Base-by-base conservation (phyloP, 2,888 invertebrate species). In the Caenorhabditis sp. region DNA sequence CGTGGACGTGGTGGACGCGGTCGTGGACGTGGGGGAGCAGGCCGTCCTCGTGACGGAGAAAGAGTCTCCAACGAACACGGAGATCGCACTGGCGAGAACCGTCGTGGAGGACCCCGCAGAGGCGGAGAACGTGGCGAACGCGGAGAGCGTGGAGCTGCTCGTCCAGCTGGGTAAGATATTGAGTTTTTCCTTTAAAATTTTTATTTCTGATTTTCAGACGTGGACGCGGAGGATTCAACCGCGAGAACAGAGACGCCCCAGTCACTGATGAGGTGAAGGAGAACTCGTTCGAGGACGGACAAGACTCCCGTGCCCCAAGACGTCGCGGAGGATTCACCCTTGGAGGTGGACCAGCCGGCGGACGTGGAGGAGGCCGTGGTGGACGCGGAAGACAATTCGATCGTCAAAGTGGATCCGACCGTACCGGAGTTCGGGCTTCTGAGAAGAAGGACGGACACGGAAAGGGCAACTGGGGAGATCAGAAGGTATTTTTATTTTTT, bases 361-460 rank as follows among this genome's bases (percentile, higher is more conserved):
- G 70, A 40, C 71, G 83, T 58, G 82, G 85, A 37, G 80, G 83
- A 40, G 80, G 72, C 22, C 69, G 85, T 53, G 84, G 82, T 53
- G 85, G 85, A 37, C 85, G 88, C 62, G 84, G 85, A 68, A 81
- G 86, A 44, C 85, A 79, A 65, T 86, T 81, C 82, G 90, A 91
- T 70, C 90, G 91, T 61, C 85, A 85, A 53, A 87, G 88, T 80
- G 91, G 91, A 37, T 87, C 88, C 20, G 89, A 90, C 80, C 84
- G 87, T 58, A 86, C 89, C 50, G 89, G 90, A 47, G 90, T 89
- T 35, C 87, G 88, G 51, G 28, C 87, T 35, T 74, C 79, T 20
- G 88, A 88, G 24, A 87, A 88, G 84, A 89, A 89, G 84, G 87
- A 92, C 89, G 85, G 93, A 92, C 82, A 93, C 88, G 93, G 93